These are phyloP conservation scores for Pterostichus niger DNA, from an alignment of 2,888 invertebrate species.

Conservation along the genomic window DNA sequence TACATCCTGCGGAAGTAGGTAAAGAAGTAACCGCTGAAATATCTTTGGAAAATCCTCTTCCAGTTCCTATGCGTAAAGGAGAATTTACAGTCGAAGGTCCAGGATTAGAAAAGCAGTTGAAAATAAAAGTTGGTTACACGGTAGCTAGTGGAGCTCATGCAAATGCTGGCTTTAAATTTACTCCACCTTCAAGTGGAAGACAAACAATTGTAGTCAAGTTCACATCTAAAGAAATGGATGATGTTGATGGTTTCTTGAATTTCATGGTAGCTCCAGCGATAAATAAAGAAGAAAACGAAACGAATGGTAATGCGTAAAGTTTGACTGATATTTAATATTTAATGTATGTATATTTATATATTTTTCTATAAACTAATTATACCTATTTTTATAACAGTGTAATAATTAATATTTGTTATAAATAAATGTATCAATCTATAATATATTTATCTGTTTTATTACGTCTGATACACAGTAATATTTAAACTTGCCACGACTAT, in stretches of 20 bases:
- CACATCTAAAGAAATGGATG: conserved; percentile 90
- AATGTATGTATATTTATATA: conserved; percentile 61
- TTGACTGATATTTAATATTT: conserved; percentile 65
- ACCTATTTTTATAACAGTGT: conserved; percentile 52
- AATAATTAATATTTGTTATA: conserved; percentile 56
- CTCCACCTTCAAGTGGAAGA: conserved; percentile 88
- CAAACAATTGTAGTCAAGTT: conserved; percentile 93
- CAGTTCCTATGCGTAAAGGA: conserved; percentile 87
- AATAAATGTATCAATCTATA: conserved; percentile 30
- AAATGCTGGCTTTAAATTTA: conserved; percentile 86
- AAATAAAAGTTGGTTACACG: conserved; percentile 83
- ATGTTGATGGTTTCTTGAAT: conserved; percentile 93
- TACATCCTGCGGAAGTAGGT: conserved; percentile 79
- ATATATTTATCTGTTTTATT: background rate
- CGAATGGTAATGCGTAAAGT: conserved; percentile 73
- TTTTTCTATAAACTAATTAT: conserved; percentile 58
- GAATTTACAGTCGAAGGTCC: conserved; percentile 91
- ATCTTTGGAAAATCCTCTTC: conserved; percentile 89
- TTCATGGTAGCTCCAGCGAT: conserved; percentile 83
- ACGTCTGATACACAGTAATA: conserved; percentile 71
- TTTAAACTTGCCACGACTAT: too few species aligned
- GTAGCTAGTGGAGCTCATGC: conserved; percentile 85
- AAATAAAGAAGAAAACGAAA: conserved; percentile 71
- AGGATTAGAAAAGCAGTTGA: conserved; percentile 87
- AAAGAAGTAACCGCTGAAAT: conserved; percentile 81